Conservation (phyloP, 1,140 invertebrate species). For the Aphelenchoides avenae region DNA sequence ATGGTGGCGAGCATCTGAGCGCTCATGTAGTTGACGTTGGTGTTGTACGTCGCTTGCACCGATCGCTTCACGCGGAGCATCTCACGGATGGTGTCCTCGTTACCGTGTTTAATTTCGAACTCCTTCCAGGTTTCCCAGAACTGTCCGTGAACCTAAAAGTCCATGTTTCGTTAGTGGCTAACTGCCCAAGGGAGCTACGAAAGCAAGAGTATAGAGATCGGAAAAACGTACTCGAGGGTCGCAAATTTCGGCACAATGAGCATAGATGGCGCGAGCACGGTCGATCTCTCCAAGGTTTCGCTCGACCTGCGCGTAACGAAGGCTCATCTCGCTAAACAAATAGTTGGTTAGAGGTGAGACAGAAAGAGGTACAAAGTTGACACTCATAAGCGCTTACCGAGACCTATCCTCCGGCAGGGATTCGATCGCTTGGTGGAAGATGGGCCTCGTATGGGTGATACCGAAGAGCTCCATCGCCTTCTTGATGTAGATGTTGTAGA, state of each 20-base stretch:
- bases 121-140: slow-evolving; percentile 99
- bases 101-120: slow-evolving; percentile 98
- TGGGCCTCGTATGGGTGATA: slow-evolving; percentile 87
- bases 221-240: slow-evolving; percentile 75
- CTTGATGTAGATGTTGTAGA: slow-evolving; percentile 98
- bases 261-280: slow-evolving; percentile 89
- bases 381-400: slow-evolving; percentile 52
- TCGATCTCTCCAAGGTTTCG: slow-evolving; percentile 96
- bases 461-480: slow-evolving; percentile 96
- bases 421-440: slow-evolving; percentile 97
- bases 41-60: slow-evolving; percentile 57
- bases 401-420: slow-evolving; percentile 81
- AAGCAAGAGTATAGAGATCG: neutral
- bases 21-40: slow-evolving; percentile 81
- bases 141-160: slow-evolving; percentile 71
- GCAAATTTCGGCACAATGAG: slow-evolving; percentile 96
- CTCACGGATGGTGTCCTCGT: slow-evolving; percentile 97
- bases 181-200: neutral
- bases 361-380: neutral
- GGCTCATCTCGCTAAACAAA: slow-evolving; percentile 78
- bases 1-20: slow-evolving; percentile 60
- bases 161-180: neutral
- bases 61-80: slow-evolving; percentile 91
- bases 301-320: slow-evolving; percentile 94
- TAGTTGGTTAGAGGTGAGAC: slow-evolving; percentile 5